Evolutionary conservation across 2,113 vertebrate species (phyloP).

Genomic region (Eulemur rufifrons): DNA sequence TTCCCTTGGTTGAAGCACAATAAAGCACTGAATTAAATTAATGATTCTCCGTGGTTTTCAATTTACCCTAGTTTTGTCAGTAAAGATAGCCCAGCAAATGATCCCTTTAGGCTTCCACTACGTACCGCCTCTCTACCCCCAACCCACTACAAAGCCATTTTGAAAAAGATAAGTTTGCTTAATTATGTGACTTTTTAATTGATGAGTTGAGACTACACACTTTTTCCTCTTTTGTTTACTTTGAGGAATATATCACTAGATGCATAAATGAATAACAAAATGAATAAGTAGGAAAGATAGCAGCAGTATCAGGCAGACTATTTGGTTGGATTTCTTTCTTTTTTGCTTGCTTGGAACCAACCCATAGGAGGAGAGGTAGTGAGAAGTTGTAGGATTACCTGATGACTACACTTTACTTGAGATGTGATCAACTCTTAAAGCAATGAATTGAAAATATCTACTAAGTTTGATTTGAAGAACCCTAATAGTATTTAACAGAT

Average conservation of each 20-base stretch:
- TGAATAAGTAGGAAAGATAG: background rate
- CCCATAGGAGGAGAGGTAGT: background rate
- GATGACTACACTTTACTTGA: background rate
- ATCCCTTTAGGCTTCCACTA: background rate
- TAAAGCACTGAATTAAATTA: background rate
- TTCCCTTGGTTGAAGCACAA: background rate
- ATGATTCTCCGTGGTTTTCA: background rate
- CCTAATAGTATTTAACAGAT: background rate
- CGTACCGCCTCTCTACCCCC: rapidly evolving
- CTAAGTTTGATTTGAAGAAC: background rate
- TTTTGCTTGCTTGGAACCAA: background rate
- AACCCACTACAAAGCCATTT: background rate
- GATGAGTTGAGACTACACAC: background rate
- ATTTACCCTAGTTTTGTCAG: background rate
- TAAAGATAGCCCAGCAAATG: background rate
- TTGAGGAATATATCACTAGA: background rate
- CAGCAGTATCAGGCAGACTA: background rate
- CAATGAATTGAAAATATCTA: background rate
- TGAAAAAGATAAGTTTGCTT: background rate
- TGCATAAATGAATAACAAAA: background rate
- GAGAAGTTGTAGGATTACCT: background rate
- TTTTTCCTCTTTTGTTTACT: background rate
- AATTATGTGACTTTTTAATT: background rate
- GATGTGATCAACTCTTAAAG: background rate
- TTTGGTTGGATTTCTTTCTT: background rate